Evolutionary conservation across 2,113 vertebrate genomes (phyloP).

Genomic region (Lanius ludovicianus): DNA sequence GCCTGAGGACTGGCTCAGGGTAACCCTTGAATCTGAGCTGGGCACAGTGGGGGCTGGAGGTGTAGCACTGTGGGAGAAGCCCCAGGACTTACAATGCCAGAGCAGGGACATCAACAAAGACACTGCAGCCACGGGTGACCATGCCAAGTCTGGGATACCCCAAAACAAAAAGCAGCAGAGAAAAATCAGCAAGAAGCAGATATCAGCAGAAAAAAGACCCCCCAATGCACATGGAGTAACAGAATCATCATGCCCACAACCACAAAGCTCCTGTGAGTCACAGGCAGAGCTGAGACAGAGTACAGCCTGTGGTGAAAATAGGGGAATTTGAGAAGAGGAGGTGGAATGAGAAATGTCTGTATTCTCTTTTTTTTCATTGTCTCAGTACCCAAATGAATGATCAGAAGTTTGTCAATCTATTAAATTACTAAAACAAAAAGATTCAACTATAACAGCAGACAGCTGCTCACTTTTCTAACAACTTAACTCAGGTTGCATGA

Average conservation of each 20-base stretch:
- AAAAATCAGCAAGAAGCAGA: background rate
- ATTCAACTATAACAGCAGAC: background rate
- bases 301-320: background rate
- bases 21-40: rapidly evolving
- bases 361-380: background rate
- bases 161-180: background rate
- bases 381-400: background rate
- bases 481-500: background rate
- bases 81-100: too few species aligned
- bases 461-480: background rate
- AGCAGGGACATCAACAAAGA: background rate
- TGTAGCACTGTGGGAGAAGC: background rate
- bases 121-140: background rate
- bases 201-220: background rate
- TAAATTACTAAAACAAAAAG: background rate
- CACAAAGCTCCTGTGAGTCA: background rate
- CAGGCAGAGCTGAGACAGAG: background rate
- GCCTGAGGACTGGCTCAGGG: background rate
- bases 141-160: background rate
- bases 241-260: background rate
- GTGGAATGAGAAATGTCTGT: background rate
- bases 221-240: background rate
- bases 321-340: background rate
- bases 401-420: background rate
- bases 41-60: rapidly evolving